These are phyloP conservation scores for Phrynosoma blainvillii DNA, from an alignment of 2,113 vertebrate species.

Conservation along the genomic window DNA sequence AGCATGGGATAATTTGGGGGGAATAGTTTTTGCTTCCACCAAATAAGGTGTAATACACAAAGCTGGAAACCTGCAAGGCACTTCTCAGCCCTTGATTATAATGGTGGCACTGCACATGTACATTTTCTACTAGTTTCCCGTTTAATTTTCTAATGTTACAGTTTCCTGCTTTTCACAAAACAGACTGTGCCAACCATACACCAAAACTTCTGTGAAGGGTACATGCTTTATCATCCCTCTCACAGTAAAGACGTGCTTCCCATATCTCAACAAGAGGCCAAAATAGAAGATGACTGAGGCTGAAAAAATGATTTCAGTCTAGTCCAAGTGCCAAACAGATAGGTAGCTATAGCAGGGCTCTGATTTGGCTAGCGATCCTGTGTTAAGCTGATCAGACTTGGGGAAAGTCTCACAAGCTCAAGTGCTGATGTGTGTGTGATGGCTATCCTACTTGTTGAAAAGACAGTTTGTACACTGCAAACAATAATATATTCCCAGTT, in stretches of 20 bases:
- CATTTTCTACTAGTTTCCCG: not conserved
- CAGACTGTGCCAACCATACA: not conserved
- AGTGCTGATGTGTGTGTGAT: not conserved
- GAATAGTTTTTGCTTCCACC: not conserved
- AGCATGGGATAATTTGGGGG: not conserved
- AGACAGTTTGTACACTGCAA: not conserved
- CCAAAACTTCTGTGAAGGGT: slow-evolving; percentile 1
- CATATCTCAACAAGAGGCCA: not conserved
- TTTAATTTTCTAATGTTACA: not conserved
- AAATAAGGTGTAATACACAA: not conserved
- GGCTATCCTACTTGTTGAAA: not conserved
- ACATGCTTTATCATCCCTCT: not conserved
- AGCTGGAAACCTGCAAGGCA: not conserved
- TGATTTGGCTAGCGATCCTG: slow-evolving; percentile 38
- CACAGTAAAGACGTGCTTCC: not conserved
- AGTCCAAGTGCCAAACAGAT: not conserved
- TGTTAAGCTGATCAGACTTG: slow-evolving; percentile 16
- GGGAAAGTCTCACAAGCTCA: slow-evolving; percentile 11
- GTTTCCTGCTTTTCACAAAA: not conserved
- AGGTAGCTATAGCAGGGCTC: not conserved
- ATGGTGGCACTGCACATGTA: not conserved
- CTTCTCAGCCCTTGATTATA: not conserved
- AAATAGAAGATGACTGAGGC: not conserved
- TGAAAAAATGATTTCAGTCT: not conserved
- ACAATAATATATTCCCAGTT: not conserved